Evolutionary conservation across 2,113 vertebrate genomes (phyloP).

Genomic region (Scomber japonicus): DNA sequence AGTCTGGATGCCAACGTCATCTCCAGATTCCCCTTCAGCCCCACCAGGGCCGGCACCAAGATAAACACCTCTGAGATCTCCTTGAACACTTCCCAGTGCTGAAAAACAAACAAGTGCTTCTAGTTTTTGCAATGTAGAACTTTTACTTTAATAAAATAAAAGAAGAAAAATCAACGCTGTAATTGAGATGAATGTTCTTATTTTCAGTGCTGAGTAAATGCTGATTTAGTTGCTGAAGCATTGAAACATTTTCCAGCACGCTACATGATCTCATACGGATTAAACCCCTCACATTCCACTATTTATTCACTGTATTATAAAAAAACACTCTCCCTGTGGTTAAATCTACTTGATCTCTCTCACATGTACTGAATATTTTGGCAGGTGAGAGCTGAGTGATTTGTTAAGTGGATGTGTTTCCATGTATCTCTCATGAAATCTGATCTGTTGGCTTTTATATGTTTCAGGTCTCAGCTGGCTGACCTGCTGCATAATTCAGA

Average conservation of each 20-base stretch:
- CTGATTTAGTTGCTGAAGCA: too few relatives aligned
- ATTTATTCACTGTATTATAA: too few relatives aligned
- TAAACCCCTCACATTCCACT: too few relatives aligned
- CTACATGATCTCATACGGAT: too few relatives aligned
- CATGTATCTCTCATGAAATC: not conserved
- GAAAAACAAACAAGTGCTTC: conserved; percentile 48
- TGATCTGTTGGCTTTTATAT: not conserved
- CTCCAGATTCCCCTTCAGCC: conserved; percentile 95
- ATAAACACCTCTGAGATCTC: conserved; percentile 89
- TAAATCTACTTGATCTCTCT: not conserved
- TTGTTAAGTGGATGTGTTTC: not conserved
- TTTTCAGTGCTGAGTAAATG: too few relatives aligned
- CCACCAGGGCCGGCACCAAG: conserved; percentile 90
- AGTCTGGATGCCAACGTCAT: conserved; percentile 94
- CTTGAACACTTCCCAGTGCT: conserved; percentile 93
- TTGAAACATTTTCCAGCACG: too few relatives aligned
- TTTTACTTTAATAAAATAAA: too few relatives aligned
- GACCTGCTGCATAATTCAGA: not conserved
- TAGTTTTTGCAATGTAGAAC: too few relatives aligned
- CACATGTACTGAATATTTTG: not conserved
- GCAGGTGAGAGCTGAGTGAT: not conserved
- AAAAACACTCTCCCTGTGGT: not conserved
- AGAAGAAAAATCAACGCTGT: too few relatives aligned
- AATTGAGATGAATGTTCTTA: too few relatives aligned
- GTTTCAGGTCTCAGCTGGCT: not conserved